These are phyloP conservation scores for Synergus japonicus DNA, from an alignment of 2,888 invertebrate species.

Conservation along the genomic window DNA sequence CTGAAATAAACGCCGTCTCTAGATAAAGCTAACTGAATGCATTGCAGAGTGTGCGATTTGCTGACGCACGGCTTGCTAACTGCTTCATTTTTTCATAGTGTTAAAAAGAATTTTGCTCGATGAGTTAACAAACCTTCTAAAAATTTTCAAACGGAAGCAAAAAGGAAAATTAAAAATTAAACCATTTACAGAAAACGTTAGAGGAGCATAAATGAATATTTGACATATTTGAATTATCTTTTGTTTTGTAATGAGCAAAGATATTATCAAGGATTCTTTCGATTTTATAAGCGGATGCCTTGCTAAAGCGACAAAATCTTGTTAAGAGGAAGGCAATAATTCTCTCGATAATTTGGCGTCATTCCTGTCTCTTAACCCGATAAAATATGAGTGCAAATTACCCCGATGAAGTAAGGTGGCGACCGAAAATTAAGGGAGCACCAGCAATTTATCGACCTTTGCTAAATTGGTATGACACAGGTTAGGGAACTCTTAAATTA, in stretches of 20 bases:
- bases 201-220: neutral
- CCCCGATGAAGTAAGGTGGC: constrained; percentile 55
- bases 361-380: constrained; percentile 51
- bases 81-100: constrained; percentile 5
- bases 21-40: constrained; percentile 1
- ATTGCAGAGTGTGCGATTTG: neutral
- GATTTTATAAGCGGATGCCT: neutral
- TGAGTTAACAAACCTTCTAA: constrained; percentile 9
- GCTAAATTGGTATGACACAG: constrained; percentile 20
- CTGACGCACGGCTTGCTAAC: constrained; percentile 8
- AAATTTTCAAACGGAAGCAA: neutral
- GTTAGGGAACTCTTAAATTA: constrained; percentile 19
- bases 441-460: constrained; percentile 32
- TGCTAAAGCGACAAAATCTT: constrained; percentile 23
- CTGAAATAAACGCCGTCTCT: neutral
- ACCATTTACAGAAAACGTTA: too few species aligned
- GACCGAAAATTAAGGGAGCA: constrained; percentile 39
- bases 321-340: constrained; percentile 49
- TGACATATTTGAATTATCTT: neutral
- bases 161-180: neutral
- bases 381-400: constrained; percentile 59
- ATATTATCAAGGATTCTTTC: neutral
- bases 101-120: constrained; percentile 22
- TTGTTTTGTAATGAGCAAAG: neutral
- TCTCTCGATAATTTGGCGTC: constrained; percentile 57